phyloP scores from a whole-genome alignment of 2,888 invertebrate genomes.

The Hirudinaria manillensis region DNA sequence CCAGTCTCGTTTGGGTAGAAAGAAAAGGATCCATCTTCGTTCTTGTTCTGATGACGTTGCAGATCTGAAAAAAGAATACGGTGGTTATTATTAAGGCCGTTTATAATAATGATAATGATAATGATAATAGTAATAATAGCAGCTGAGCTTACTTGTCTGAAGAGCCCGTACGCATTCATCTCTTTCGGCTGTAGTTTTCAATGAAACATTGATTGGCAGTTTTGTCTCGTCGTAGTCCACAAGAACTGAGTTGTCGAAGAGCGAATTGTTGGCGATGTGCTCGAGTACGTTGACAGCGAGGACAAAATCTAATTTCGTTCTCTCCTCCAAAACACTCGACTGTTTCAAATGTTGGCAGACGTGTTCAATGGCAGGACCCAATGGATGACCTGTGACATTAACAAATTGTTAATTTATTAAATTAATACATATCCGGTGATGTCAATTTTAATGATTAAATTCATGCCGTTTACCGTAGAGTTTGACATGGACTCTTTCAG shows the following conservation, averaged over 20 bases:
- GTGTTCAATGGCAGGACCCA: not conserved
- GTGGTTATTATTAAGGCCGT: not conserved
- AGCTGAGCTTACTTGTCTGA: not conserved
- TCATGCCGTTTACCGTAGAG: not conserved
- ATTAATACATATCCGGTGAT: too few relatives aligned
- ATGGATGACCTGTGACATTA: not conserved
- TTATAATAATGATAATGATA: too few relatives aligned
- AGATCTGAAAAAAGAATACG: not conserved
- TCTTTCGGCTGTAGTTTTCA: not conserved
- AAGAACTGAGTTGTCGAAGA: too few relatives aligned
- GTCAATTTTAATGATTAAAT: not conserved
- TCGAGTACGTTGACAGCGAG: not conserved
- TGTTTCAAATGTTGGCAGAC: not conserved
- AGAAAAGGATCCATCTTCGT: too few relatives aligned
- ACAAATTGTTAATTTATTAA: too few relatives aligned
- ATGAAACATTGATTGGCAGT: not conserved
- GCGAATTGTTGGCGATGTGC: not conserved
- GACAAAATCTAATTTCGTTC: not conserved
- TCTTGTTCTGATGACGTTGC: not conserved
- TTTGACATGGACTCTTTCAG: too few relatives aligned
- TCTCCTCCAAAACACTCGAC: too few relatives aligned
- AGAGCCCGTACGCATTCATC: not conserved
- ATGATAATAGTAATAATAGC: too few relatives aligned
- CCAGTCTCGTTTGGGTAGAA: not conserved
- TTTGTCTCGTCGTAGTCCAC: not conserved